Conservation (phyloP, 2,797 vertebrate genomes). For the Molothrus aeneus region DNA sequence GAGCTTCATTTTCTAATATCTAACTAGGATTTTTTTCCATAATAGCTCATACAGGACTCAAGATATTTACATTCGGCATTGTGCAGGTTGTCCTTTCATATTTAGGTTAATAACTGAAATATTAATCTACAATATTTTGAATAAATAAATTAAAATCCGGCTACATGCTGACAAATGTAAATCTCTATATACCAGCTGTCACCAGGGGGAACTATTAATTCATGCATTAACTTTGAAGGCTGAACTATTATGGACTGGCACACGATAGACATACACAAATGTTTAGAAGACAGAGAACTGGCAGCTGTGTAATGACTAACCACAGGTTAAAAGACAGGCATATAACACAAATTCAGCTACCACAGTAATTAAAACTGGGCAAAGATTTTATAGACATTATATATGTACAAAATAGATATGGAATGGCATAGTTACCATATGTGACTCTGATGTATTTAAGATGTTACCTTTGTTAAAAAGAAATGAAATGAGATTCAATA, state of each 20-base stretch:
- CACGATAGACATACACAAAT: background rate
- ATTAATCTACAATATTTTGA: slow-evolving; percentile 3
- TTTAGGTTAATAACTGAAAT: slow-evolving; percentile 31
- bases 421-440: slow-evolving; percentile 27
- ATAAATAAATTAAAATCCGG: slow-evolving; percentile 20
- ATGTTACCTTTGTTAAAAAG: background rate
- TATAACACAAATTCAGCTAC: background rate
- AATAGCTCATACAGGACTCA: background rate
- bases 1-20: background rate
- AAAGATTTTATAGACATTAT: background rate
- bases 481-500: slow-evolving; percentile 21
- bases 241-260: background rate
- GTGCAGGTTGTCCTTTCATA: background rate
- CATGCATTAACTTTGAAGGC: background rate
- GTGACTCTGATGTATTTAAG: background rate
- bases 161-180: slow-evolving; percentile 17
- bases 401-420: background rate
- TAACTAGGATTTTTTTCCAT: background rate
- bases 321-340: background rate
- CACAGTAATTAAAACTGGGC: background rate
- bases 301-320: background rate
- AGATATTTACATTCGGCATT: background rate
- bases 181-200: slow-evolving; percentile 24
- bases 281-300: background rate
- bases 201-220: slow-evolving; percentile 60